phyloP scores from a whole-genome alignment of 2,113 vertebrate species.

The Nymphicus hollandicus region DNA sequence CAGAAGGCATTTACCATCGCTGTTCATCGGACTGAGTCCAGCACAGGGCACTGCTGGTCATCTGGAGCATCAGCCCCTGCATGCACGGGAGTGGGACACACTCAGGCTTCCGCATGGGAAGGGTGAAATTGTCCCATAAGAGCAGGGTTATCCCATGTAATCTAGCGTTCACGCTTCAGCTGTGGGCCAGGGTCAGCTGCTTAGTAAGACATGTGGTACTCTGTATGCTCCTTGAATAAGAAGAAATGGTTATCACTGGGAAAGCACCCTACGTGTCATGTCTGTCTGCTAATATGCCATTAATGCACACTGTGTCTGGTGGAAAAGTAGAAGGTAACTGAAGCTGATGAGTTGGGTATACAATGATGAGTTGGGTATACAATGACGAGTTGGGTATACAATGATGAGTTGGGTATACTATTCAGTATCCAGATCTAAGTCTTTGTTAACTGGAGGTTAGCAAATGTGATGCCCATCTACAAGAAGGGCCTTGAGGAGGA shows the following conservation, averaged over 20 bases:
- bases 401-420: neutral
- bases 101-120: neutral
- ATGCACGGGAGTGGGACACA: rapidly evolving
- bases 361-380: neutral
- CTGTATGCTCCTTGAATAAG: neutral
- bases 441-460: neutral
- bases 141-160: neutral
- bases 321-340: neutral
- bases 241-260: neutral
- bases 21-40: neutral
- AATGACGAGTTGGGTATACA: neutral
- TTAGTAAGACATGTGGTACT: neutral
- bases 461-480: neutral
- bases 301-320: neutral
- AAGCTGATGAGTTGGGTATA: neutral
- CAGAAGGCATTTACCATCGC: neutral
- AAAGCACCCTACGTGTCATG: neutral
- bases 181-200: neutral
- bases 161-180: neutral
- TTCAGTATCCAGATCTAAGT: neutral
- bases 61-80: neutral
- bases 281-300: neutral
- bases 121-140: neutral
- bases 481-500: neutral
- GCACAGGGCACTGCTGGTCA: neutral